Percentiles rank a stretch among this genome's conserved stretches.
Conservation (phyloP, 2,888 invertebrate species). For the Carabus problematicus region DNA sequence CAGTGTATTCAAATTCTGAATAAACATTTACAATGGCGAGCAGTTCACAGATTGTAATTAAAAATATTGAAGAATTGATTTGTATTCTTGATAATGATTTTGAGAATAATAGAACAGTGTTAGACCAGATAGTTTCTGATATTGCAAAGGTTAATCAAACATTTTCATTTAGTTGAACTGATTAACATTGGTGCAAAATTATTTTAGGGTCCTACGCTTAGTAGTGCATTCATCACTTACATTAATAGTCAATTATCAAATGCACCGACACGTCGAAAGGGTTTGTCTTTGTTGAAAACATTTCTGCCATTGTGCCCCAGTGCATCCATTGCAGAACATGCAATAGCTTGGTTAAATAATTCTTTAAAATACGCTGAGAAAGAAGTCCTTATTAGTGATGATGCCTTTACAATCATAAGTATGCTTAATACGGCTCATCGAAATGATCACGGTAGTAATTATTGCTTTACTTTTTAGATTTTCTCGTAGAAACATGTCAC, state of each 20-base stretch:
- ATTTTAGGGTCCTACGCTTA: conserved; percentile 32
- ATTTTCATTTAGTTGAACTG: conserved; percentile 3
- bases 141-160: conserved; percentile 29
- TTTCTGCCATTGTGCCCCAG: conserved; percentile 23
- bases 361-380: conserved; percentile 31
- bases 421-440: neutral
- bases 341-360: conserved; percentile 39
- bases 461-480: conserved; percentile 36
- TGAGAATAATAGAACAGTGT: conserved; percentile 17
- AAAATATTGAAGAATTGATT: conserved; percentile 33
- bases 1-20: neutral
- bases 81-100: conserved; percentile 32
- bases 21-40: conserved; percentile 13
- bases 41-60: conserved; percentile 8
- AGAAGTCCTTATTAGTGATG: conserved; percentile 5
- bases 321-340: conserved; percentile 32
- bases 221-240: conserved; percentile 24
- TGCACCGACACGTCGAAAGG: conserved; percentile 25
- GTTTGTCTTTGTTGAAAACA: conserved; percentile 33
- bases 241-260: conserved; percentile 40
- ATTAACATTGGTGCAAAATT: conserved; percentile 2
- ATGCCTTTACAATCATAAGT: conserved; percentile 33
- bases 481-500: conserved; percentile 37
- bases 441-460: neutral
- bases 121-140: conserved; percentile 28